Evolutionary conservation across 2,888 invertebrate genomes (phyloP), one percentile per base, ranked within the genome.

Genomic region (Drosophila recens): DNA sequence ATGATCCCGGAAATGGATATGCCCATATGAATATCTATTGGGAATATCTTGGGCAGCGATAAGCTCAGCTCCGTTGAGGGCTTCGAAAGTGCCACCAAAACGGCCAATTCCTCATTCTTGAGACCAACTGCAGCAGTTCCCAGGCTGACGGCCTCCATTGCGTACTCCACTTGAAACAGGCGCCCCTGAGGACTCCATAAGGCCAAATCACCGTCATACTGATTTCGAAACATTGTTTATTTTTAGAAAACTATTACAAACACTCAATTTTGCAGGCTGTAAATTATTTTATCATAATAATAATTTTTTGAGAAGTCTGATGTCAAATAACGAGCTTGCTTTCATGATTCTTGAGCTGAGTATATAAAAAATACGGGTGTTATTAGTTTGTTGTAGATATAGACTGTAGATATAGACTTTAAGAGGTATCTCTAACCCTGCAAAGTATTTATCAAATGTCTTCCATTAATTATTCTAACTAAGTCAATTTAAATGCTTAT

Each of bases 141-240:
- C 17, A 89, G 74, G 92, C 99, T 99, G 0, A 99, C 99, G 0
- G 99, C 99, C 93, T 99, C 99, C 98, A 99, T 99, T 0, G 99
- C 99, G 94, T 99, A 99, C 92, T 99, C 99, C 53, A 99, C 98
- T 92, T 98, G 98, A 91, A 97, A 97, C 46, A 98, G 94, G 30
- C 98, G 96, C 1, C 98, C 98, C 90, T 99, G 99, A 0, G 99
- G 99, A 93, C 99, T 99, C 99, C 99, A 99, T 70, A 99, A 98
- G 9, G 99, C 99, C 67, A 99, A 99, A 93, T 99, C 99, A 92
- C 98, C 98, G 93, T 99, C 99, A 92, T 99, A 99, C 93, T 99
- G 99, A 93, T 99, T 99, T 52, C 99, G 96, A 93, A 99, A 99
- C 99, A 77, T 77, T 6, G 9, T 52, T 23, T 53, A 4, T 40